phyloP scores from a whole-genome alignment of 2,888 invertebrate species.

The Drosophila prostipennis region DNA sequence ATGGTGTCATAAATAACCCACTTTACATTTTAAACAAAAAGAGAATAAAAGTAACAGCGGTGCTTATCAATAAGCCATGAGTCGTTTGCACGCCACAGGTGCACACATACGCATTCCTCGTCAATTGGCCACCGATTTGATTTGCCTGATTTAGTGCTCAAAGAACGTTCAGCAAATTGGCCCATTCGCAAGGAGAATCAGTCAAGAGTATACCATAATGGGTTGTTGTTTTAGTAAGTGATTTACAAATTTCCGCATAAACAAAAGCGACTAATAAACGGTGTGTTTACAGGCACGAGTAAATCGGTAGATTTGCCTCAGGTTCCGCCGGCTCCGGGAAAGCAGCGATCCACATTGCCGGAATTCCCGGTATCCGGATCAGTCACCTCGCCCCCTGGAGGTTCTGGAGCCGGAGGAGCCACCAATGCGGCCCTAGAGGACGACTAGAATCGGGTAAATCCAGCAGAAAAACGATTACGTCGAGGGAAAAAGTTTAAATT shows the following conservation, averaged over 20 bases:
- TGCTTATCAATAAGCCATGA: slow-evolving; percentile 68
- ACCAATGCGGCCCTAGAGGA: slow-evolving; percentile 62
- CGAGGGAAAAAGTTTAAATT: slow-evolving; percentile 19
- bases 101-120: slow-evolving; percentile 37
- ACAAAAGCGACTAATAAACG: slow-evolving; percentile 15
- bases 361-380: slow-evolving; percentile 55
- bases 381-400: slow-evolving; percentile 30
- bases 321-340: slow-evolving; percentile 67
- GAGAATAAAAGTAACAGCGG: slow-evolving; percentile 45
- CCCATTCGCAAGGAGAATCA: slow-evolving; percentile 21
- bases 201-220: slow-evolving; percentile 49
- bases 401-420: slow-evolving; percentile 41
- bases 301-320: slow-evolving; percentile 73
- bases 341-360: slow-evolving; percentile 53
- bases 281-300: slow-evolving; percentile 57
- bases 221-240: slow-evolving; percentile 73
- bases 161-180: slow-evolving; percentile 51
- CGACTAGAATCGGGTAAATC: slow-evolving; percentile 36
- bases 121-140: slow-evolving; percentile 73
- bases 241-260: slow-evolving; percentile 7
- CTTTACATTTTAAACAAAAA: slow-evolving; percentile 72
- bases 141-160: slow-evolving; percentile 67
- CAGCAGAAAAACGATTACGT: slow-evolving; percentile 16
- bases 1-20: slow-evolving; percentile 63
- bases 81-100: slow-evolving; percentile 56